phyloP scores from a whole-genome alignment of 2,888 invertebrate species.

The Trisateles emortualis region DNA sequence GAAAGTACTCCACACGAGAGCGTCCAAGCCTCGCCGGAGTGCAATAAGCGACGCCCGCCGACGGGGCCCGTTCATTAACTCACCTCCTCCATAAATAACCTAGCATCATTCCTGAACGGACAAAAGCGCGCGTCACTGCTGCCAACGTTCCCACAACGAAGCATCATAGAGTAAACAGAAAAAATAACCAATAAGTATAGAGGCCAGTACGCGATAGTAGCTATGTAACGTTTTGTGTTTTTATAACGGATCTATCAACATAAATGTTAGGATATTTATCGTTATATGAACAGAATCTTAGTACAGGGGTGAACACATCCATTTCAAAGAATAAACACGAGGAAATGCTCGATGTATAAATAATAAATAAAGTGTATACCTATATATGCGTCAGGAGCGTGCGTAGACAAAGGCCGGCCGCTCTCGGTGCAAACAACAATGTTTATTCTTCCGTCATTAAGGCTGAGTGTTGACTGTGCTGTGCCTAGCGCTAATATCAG shows the following conservation, averaged over 20 bases:
- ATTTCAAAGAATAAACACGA: slow-evolving; percentile 83
- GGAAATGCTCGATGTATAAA: slow-evolving; percentile 82
- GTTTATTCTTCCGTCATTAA: slow-evolving; percentile 84
- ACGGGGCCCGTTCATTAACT: slow-evolving; percentile 79
- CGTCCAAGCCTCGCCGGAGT: slow-evolving; percentile 79
- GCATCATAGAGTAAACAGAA: slow-evolving; percentile 60
- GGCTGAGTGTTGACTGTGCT: slow-evolving; percentile 74
- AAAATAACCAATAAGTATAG: slow-evolving; percentile 68
- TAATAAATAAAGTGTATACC: slow-evolving; percentile 82
- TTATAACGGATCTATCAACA: slow-evolving; percentile 69
- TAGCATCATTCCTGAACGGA: slow-evolving; percentile 59
- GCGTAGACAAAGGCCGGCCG: slow-evolving; percentile 78
- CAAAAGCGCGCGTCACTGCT: slow-evolving; percentile 61
- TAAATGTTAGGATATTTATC: slow-evolving; percentile 71
- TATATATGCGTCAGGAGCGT: slow-evolving; percentile 77
- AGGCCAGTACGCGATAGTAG: slow-evolving; percentile 59
- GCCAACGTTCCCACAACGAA: slow-evolving; percentile 60
- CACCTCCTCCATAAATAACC: slow-evolving; percentile 74
- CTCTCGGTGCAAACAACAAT: slow-evolving; percentile 74
- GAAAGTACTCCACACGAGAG: slow-evolving; percentile 81
- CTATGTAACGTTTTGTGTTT: slow-evolving; percentile 67
- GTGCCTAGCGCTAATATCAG: slow-evolving; percentile 78
- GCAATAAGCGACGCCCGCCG: slow-evolving; percentile 82
- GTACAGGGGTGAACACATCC: slow-evolving; percentile 72
- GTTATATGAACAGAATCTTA: slow-evolving; percentile 56